Evolutionary conservation across 2,113 vertebrate species (phyloP).

Genomic region (Cinclus cinclus): DNA sequence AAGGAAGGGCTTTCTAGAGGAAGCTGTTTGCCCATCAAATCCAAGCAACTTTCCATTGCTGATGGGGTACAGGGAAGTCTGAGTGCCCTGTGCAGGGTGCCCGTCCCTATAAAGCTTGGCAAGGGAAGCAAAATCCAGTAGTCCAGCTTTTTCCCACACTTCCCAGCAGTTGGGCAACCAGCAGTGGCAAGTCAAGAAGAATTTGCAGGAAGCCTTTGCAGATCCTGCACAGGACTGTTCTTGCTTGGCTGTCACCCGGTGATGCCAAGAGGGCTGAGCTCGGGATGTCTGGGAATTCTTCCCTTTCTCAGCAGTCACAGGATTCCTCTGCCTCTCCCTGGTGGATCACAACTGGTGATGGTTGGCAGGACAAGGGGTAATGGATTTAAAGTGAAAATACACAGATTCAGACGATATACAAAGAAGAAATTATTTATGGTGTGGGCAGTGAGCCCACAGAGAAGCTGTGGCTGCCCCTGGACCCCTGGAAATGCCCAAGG

Average conservation of each 20-base stretch:
- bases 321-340: not conserved
- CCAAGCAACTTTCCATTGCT: constrained; percentile 65
- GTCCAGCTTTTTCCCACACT: not conserved
- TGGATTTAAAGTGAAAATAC: not conserved
- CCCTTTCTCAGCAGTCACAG: not conserved
- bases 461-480: not conserved
- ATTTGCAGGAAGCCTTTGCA: not conserved
- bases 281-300: not conserved
- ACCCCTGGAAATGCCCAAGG: not conserved
- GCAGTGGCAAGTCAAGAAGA: not conserved
- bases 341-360: not conserved
- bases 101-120: constrained; percentile 48
- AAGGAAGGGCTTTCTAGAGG: constrained; percentile 50
- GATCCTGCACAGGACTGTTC: not conserved
- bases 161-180: constrained; percentile 1
- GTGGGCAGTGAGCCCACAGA: fast-evolving
- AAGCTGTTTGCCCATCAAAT: constrained; percentile 53
- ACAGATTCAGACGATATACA: not conserved
- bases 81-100: constrained; percentile 9
- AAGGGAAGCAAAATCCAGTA: constrained; percentile 8
- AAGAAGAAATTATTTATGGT: not conserved
- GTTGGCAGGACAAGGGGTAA: not conserved
- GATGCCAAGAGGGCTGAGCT: not conserved
- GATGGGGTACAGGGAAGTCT: constrained; percentile 52
- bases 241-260: not conserved